Conservation (phyloP, 2,797 vertebrate genomes). For the Amniataba percoides region DNA sequence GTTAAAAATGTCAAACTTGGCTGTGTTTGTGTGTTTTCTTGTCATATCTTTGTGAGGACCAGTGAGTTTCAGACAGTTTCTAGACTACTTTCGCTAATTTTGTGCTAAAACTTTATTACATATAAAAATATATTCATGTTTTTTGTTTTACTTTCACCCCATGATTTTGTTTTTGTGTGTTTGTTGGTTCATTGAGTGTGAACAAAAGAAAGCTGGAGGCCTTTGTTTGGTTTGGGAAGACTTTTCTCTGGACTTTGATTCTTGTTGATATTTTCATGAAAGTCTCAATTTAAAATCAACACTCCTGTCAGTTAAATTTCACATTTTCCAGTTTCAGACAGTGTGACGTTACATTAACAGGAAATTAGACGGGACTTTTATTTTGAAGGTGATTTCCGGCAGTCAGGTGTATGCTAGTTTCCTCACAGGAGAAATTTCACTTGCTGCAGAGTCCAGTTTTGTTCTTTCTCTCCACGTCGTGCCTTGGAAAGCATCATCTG, state of each 20-base stretch:
- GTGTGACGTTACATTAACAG: too few species aligned
- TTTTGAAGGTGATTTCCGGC: too few species aligned
- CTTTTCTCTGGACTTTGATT: neutral
- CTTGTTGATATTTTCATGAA: neutral
- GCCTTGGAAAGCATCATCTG: too few species aligned
- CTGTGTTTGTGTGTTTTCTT: slow-evolving; percentile 10
- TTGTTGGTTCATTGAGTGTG: neutral
- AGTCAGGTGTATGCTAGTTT: too few species aligned
- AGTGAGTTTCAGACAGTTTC: neutral
- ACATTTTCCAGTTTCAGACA: neutral
- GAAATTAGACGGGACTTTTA: too few species aligned
- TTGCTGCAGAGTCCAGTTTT: too few species aligned
- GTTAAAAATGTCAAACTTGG: slow-evolving; percentile 22
- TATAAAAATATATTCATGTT: neutral
- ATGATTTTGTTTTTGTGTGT: neutral
- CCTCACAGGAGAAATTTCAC: too few species aligned
- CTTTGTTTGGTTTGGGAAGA: neutral
- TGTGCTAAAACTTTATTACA: neutral
- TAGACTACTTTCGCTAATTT: neutral
- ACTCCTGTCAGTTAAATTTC: neutral
- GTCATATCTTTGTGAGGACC: neutral
- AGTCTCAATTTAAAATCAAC: neutral
- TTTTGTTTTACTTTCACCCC: neutral
- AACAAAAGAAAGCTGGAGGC: neutral
- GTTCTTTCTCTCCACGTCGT: too few species aligned